A percentile compares a stretch with the other conserved stretches of the same genome.
These are phyloP conservation scores for Otus sunia DNA, from an alignment of 2,113 vertebrate species.

Conservation along the genomic window DNA sequence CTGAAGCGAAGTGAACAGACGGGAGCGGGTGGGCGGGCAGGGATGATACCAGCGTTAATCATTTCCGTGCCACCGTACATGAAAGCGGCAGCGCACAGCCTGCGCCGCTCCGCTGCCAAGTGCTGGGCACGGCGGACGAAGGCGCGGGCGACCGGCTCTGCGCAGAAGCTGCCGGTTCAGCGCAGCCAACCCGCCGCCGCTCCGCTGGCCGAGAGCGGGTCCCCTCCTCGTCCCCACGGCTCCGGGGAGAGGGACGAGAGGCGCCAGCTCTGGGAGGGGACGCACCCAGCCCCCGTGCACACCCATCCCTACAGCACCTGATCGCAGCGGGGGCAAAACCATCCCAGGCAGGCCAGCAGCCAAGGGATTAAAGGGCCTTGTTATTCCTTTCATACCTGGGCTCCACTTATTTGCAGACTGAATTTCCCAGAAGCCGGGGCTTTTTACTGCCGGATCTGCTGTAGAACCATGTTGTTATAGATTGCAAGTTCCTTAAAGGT, in stretches of 20 bases:
- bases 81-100: neutral
- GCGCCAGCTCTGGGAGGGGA: fast-evolving
- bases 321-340: fast-evolving
- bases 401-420: neutral
- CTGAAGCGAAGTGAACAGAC: neutral
- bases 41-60: neutral
- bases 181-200: fast-evolving
- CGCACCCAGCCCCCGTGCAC: fast-evolving
- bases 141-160: fast-evolving
- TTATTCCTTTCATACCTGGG: neutral
- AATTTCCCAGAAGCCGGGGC: slow-evolving; percentile 1
- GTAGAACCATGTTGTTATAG: slow-evolving; percentile 15
- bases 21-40: neutral
- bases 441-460: slow-evolving; percentile 1
- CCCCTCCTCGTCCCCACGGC: fast-evolving
- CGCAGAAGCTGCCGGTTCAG: fast-evolving
- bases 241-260: fast-evolving
- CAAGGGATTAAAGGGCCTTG: neutral
- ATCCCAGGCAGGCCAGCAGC: neutral
- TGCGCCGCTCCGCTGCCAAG: fast-evolving
- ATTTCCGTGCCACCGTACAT: neutral
- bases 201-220: fast-evolving
- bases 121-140: fast-evolving
- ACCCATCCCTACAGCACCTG: fast-evolving
- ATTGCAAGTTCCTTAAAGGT: slow-evolving; percentile 66